phyloP scores from a whole-genome alignment of 1,140 invertebrate species.

The Saccostrea echinata region DNA sequence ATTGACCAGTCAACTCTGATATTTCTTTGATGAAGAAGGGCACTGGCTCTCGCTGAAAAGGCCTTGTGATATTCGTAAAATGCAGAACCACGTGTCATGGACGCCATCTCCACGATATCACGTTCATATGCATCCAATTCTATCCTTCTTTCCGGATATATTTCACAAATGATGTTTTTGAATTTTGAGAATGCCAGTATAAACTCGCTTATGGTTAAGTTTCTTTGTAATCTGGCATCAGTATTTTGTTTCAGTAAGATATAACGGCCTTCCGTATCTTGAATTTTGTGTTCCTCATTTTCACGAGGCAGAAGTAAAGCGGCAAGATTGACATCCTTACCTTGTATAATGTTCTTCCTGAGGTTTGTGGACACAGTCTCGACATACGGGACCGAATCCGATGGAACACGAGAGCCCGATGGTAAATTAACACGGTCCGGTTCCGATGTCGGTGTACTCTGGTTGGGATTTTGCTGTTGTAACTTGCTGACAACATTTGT shows the following conservation, averaged over 20 bases:
- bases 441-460: background rate
- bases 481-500: too few relatives aligned
- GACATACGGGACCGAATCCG: background rate
- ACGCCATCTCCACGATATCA: constrained; percentile 50
- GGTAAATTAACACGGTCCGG: background rate
- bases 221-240: too few relatives aligned
- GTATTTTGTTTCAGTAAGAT: too few relatives aligned
- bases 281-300: background rate
- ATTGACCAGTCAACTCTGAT: background rate
- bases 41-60: constrained; percentile 37
- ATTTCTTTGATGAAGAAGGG: constrained; percentile 27
- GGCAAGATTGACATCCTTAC: background rate
- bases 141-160: constrained; percentile 20
- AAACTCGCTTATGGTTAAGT: too few relatives aligned
- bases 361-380: background rate
- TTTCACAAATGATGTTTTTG: constrained; percentile 54
- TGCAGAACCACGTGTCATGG: background rate
- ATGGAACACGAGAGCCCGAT: background rate
- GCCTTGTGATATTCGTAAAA: constrained; percentile 55
- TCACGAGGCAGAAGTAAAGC: background rate
- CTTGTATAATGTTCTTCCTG: background rate
- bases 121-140: constrained; percentile 52
- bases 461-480: background rate
- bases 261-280: background rate
- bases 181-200: background rate